Base-by-base conservation (phyloP, 2,888 invertebrate genomes). In the Aporophyla nigra region DNA sequence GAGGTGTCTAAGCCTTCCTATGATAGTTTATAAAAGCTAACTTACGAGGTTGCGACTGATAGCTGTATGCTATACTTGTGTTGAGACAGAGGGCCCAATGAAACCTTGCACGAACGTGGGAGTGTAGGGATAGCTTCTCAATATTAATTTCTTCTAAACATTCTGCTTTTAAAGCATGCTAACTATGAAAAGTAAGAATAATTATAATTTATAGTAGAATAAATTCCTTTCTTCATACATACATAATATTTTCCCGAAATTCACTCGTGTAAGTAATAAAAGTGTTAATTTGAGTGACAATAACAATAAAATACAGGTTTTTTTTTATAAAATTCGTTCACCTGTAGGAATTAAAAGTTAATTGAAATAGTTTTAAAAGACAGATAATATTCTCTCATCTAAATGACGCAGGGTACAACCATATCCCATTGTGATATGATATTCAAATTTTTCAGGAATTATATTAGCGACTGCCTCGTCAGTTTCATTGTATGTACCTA, bases 61-160 rank as follows among this genome's bases (percentile, higher is more conserved):
- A 85, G 83, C 56, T 67, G 49, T 21, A 87, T 76, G 82, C 56
- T 72, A 61, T 59, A 80, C 76, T 79, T 86, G 76, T 84, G 83
- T 90, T 88, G 90, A 90, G 89, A 89, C 90, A 88, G 74, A 86
- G 78, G 84, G 83, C 78, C 62, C 49, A 80, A 72, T 77, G 83
- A 88, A 89, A 93, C 94, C 93, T 94, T 92, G 94, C 94, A 92
- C 83, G 90, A 80, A 88, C 86, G 93, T 92, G 93, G 94, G 90
- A 76, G 82, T 89, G 86, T 87, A 89, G 92, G 94, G 93, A 93
- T 89, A 89, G 88, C 90, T 92, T 92, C 94, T 94, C 92, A 90
- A 90, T 86, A 82, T 40, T 68, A 62, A 87, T 87, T 67, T 86
- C 84, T 83, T 86, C 84, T 85, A 71, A 85, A 86, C 78, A 84